These are phyloP conservation scores for Columba guinea DNA, from an alignment of 2,797 vertebrate genomes.

Conservation along the genomic window DNA sequence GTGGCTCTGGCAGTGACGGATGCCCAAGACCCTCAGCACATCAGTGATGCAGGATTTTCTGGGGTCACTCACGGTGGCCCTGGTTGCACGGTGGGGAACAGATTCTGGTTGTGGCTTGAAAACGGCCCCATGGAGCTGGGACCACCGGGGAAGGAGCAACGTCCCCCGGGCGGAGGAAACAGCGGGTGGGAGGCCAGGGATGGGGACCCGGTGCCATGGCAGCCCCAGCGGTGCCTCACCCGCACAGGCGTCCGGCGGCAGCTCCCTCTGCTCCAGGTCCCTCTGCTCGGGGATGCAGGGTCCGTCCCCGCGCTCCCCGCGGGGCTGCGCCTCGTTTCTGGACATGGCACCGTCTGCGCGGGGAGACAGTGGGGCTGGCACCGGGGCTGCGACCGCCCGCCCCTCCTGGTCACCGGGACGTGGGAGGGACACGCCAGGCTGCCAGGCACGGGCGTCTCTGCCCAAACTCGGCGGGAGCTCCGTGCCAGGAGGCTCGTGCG, in stretches of 20 bases:
- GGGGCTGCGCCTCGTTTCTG: slow-evolving; percentile 60
- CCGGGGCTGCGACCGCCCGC: background rate
- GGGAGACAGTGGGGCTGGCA: background rate
- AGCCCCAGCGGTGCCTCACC: slow-evolving; percentile 32
- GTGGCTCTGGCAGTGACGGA: accelerated
- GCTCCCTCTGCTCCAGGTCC: slow-evolving; percentile 71
- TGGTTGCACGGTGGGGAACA: too few relatives aligned
- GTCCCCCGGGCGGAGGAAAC: too few relatives aligned
- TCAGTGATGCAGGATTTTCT: accelerated
- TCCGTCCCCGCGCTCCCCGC: slow-evolving; percentile 59
- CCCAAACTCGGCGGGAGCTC: background rate
- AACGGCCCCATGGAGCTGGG: background rate
- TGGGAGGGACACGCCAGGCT: background rate
- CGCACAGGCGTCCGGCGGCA: slow-evolving; percentile 51
- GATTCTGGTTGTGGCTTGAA: background rate
- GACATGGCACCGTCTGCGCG: slow-evolving; percentile 31
- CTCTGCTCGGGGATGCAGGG: slow-evolving; percentile 72
- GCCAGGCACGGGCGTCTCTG: background rate
- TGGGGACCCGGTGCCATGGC: accelerated
- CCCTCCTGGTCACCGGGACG: background rate
- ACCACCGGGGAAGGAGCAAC: accelerated
- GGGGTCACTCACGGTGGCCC: accelerated
- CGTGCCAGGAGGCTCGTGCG: accelerated
- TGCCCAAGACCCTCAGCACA: accelerated
- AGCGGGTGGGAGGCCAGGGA: background rate